Conservation (phyloP, 2,888 invertebrate genomes). For the Lithosia quadra region DNA sequence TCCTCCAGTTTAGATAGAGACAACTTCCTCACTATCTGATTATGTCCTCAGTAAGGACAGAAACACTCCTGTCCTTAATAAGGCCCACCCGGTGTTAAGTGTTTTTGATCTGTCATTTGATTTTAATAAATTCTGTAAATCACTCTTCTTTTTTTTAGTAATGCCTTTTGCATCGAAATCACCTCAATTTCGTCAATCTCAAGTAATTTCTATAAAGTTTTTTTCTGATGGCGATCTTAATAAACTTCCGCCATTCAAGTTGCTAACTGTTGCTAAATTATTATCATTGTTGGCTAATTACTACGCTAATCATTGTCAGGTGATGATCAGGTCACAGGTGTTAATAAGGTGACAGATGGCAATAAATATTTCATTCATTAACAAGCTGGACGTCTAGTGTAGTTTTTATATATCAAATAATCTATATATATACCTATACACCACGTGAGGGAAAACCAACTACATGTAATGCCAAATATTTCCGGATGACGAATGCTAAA, state of each 20-base stretch:
- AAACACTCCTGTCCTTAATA: too few species aligned
- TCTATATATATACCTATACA: constrained; percentile 16
- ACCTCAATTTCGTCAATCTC: not conserved
- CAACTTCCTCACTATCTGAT: too few species aligned
- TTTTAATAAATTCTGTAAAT: too few species aligned
- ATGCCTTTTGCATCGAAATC: too few species aligned
- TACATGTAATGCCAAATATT: constrained; percentile 46
- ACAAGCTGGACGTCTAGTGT: not conserved
- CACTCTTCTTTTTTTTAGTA: too few species aligned
- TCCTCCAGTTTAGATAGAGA: too few species aligned
- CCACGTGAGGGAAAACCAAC: constrained; percentile 14
- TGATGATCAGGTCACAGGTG: not conserved
- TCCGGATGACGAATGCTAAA: constrained; percentile 39
- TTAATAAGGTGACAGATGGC: not conserved
- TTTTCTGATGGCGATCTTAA: not conserved
- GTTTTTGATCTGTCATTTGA: too few species aligned
- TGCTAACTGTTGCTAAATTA: not conserved
- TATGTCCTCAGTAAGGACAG: too few species aligned
- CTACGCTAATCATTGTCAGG: not conserved
- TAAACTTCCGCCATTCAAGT: too few species aligned
- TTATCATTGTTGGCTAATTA: not conserved
- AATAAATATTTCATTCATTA: not conserved
- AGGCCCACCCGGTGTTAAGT: too few species aligned
- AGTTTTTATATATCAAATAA: constrained; percentile 25
- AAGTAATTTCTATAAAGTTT: not conserved